Evolutionary conservation across 2,888 invertebrate species (phyloP), one percentile per base, ranked within the genome.

Genomic region (Spilosoma lubricipeda): DNA sequence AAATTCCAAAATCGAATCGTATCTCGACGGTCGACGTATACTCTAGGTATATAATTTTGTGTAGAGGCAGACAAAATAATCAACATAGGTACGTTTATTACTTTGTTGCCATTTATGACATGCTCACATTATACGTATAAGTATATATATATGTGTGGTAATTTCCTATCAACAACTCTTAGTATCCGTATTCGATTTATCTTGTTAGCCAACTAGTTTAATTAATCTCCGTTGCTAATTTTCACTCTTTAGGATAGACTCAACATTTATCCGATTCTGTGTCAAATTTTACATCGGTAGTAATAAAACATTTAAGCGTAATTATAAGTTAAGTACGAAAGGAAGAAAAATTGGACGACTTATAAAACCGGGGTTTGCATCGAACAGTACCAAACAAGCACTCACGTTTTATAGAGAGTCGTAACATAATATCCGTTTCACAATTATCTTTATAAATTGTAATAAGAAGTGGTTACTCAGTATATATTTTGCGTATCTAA

Each of bases 261-360:
- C 39, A 63, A 71, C 68, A 65, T 76, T 76, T 77, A 75, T 82
- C 77, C 77, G 75, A 79, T 85, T 83, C 75, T 79, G 78, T 78
- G 79, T 82, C 79, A 80, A 82, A 80, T 76, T 74, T 71, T 67
- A 70, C 42, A 72, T 77, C 71, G 66, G 70, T 72, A 76, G 71
- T 66, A 78, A 79, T 80, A 80, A 82, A 84, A 79, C 79, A 75
- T 80, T 77, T 77, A 75, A 71, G 69, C 74, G 77, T 68, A 85
- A 82, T 82, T 82, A 81, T 67, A 80, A 78, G 78, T 82, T 76
- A 74, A 76, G 77, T 78, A 78, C 73, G 80, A 82, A 85, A 85
- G 85, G 85, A 86, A 85, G 82, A 86, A 81, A 84, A 81, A 87
- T 85, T 81, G 71, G 80, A 73, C 73, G 78, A 72, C 78, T 77